Evolutionary conservation across 2,113 vertebrate genomes (phyloP).

Genomic region (Suncus etruscus): DNA sequence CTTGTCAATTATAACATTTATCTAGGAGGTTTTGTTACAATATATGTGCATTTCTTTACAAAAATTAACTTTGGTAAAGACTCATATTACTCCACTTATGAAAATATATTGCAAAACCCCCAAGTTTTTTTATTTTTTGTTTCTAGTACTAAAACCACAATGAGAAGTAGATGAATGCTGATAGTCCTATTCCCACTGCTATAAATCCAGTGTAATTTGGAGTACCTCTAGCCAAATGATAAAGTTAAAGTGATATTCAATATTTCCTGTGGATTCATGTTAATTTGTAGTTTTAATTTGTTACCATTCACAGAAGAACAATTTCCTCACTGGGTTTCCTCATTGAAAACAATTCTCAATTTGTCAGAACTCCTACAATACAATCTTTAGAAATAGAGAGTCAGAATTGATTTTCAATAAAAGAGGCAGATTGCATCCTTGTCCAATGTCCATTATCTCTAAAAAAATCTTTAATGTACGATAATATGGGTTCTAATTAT

Average conservation of each 20-base stretch:
- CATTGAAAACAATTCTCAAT: slow-evolving; percentile 66
- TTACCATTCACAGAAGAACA: slow-evolving; percentile 64
- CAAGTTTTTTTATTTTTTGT: neutral
- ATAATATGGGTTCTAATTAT: slow-evolving; percentile 51
- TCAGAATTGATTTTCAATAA: slow-evolving; percentile 66
- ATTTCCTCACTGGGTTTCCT: slow-evolving; percentile 66
- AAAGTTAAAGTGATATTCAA: slow-evolving; percentile 54
- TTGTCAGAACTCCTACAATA: slow-evolving; percentile 30
- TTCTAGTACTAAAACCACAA: slow-evolving; percentile 36
- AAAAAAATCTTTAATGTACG: slow-evolving; percentile 40
- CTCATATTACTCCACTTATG: neutral
- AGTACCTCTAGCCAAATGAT: neutral
- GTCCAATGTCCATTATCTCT: slow-evolving; percentile 57
- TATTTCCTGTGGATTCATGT: slow-evolving; percentile 71
- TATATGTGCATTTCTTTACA: neutral
- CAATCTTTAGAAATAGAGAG: slow-evolving; percentile 43
- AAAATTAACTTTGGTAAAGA: slow-evolving; percentile 17
- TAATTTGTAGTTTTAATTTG: slow-evolving; percentile 75
- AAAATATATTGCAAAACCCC: slow-evolving; percentile 6
- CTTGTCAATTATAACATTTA: neutral
- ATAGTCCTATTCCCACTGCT: slow-evolving; percentile 24
- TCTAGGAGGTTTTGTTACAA: neutral
- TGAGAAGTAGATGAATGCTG: neutral
- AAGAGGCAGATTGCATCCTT: slow-evolving; percentile 62
- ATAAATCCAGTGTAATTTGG: slow-evolving; percentile 34